These are phyloP conservation scores for Tuta absoluta DNA, from an alignment of 2,888 invertebrate genomes.

Conservation along the genomic window DNA sequence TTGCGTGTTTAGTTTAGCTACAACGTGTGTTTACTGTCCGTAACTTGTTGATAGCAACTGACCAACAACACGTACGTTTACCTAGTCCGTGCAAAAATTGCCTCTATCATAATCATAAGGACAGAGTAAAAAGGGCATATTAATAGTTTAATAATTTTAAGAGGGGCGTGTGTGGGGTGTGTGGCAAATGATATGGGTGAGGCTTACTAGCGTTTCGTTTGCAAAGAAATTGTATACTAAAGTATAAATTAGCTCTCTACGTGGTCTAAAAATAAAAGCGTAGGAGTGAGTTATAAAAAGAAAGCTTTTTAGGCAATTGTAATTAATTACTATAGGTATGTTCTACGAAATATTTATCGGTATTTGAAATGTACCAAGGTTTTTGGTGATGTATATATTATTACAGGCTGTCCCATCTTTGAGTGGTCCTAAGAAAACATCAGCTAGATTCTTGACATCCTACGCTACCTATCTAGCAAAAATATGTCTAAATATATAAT, in stretches of 20 bases:
- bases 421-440: too few relatives aligned
- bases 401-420: too few relatives aligned
- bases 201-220: neutral
- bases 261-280: slow-evolving; percentile 2
- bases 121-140: neutral
- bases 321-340: too few relatives aligned
- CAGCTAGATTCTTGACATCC: too few relatives aligned
- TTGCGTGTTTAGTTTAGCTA: neutral
- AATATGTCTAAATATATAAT: too few relatives aligned
- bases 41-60: too few relatives aligned
- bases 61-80: neutral
- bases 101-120: neutral
- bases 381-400: too few relatives aligned
- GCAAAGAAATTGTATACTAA: neutral
- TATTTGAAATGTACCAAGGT: too few relatives aligned
- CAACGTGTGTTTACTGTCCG: neutral
- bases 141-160: too few relatives aligned
- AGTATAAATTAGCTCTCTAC: too few relatives aligned
- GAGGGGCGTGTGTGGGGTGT: neutral
- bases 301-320: neutral
- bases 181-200: neutral
- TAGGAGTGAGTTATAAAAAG: slow-evolving; percentile 1
- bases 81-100: neutral
- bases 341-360: too few relatives aligned
- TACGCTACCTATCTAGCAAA: too few relatives aligned